Conservation (phyloP, 2,888 invertebrate species). For the Theretra japonica region DNA sequence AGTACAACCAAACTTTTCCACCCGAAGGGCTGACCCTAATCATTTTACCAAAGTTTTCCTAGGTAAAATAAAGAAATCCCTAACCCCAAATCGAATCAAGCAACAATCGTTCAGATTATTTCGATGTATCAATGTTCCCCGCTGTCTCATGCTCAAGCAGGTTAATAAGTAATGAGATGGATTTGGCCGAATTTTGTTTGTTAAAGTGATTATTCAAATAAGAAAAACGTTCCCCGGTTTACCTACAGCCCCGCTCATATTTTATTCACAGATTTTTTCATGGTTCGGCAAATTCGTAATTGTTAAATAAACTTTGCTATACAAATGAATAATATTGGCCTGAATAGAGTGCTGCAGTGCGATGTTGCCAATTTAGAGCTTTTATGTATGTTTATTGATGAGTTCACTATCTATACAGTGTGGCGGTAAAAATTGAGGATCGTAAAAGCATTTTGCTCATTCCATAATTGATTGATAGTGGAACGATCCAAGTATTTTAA, state of each 20-base stretch:
- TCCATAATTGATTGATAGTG: background rate
- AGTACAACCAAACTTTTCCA: background rate
- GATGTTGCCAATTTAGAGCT: constrained; percentile 25
- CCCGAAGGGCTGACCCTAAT: constrained; percentile 1
- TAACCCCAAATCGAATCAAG: constrained; percentile 21
- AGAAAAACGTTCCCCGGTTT: constrained; percentile 82
- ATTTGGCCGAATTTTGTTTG: constrained; percentile 80
- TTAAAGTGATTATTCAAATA: constrained; percentile 85
- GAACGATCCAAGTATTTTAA: background rate
- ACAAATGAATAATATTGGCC: constrained; percentile 25
- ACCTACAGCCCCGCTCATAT: constrained; percentile 79
- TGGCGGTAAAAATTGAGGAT: background rate
- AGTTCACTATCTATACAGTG: constrained; percentile 13
- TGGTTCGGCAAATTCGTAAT: constrained; percentile 74
- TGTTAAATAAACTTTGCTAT: constrained; percentile 60
- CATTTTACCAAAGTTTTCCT: constrained; percentile 13
- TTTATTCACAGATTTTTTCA: constrained; percentile 82
- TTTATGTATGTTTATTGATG: constrained; percentile 22
- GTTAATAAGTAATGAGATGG: constrained; percentile 83
- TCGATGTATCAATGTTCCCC: constrained; percentile 45
- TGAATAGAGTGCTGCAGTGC: constrained; percentile 23
- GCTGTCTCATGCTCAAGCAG: constrained; percentile 70
- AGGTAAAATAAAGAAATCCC: constrained; percentile 25
- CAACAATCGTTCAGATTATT: constrained; percentile 28
- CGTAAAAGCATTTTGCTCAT: background rate